A percentile compares a stretch with the other conserved stretches of the same genome.
phyloP scores from a whole-genome alignment of 2,113 vertebrate species.

The Channa maculata region DNA sequence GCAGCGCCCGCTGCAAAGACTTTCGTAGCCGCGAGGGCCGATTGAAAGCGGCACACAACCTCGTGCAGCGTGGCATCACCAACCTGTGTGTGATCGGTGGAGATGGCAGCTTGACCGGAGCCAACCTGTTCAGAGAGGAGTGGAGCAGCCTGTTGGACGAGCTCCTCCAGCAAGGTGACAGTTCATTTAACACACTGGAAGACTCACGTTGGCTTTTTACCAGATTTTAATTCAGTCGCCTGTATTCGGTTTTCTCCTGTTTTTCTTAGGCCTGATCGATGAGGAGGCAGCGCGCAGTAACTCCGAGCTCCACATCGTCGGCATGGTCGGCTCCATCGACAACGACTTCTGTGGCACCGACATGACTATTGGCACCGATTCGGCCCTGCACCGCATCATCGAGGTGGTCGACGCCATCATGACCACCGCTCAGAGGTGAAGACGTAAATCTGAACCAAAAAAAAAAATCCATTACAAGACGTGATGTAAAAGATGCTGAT shows the following conservation, averaged over 20 bases:
- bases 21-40: conserved; percentile 92
- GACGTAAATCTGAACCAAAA: neutral
- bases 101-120: conserved; percentile 94
- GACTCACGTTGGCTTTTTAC: neutral
- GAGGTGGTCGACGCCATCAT: conserved; percentile 98
- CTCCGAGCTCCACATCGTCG: conserved; percentile 91
- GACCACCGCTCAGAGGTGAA: conserved; percentile 97
- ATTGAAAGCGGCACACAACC: conserved; percentile 88
- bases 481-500: no score
- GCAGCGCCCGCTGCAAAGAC: conserved; percentile 93
- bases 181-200: fast-evolving
- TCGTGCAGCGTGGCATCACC: conserved; percentile 88
- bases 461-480: no score
- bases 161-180: conserved; percentile 83
- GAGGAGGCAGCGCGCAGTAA: conserved; percentile 79
- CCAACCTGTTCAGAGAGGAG: conserved; percentile 94
- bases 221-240: no score
- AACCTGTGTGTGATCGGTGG: conserved; percentile 97
- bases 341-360: conserved; percentile 99
- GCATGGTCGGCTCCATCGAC: conserved; percentile 99
- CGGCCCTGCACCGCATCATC: conserved; percentile 95
- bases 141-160: conserved; percentile 92
- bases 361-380: conserved; percentile 99
- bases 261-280: conserved; percentile 86
- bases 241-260: neutral